Base-by-base conservation (phyloP, 1,140 invertebrate species). In the Hylaeus volcanicus region DNA sequence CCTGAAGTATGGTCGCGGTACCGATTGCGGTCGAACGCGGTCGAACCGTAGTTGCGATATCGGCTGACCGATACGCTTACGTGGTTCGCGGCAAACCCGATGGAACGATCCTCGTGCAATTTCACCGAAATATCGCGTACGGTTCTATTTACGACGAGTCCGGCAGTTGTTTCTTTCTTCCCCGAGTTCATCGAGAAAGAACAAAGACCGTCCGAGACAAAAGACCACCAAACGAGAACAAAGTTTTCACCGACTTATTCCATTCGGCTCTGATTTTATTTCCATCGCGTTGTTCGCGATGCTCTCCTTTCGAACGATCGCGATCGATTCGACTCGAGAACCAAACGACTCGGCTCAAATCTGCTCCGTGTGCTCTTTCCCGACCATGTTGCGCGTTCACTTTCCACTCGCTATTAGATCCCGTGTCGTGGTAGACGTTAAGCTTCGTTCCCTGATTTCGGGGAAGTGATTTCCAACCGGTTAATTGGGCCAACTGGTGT, bases 1-100 rank as follows among this genome's bases (percentile, higher is more conserved):
- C 6, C 63, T 8, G 73, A 80, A 75, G 45, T 55, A 69, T 69
- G 45, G 45, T 48, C 39, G 26, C 26, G 72, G 48, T 53, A 64
- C 9, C 1, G 63, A 43, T 43, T 80, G 79, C 64, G 79, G 79
- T 80, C 45, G 39, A 39, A 75, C 68, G 61, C 69, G 65, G 63
- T 51, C 79, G 11, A 45, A 37, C 43, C 37, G 55, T 66, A 41
- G 71, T 55, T 66, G 64, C 63, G 45, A 68, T 37, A 14, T 64
- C 75, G 72, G 79, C 69, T 48, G 63, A 37, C 72, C 63, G 48
- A 66, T 48, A 73, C 53, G 73, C 48, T 51, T 55, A 15, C 53
- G 71, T 6, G 78, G 63, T 79, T 74, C 63, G 64, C 15, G 73
- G 72, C 11, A 5, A 69, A 74, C 69, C 71, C 63, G 64, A 9